Conservation (phyloP, 1,140 invertebrate genomes). For the Drosophila chauvacae region DNA sequence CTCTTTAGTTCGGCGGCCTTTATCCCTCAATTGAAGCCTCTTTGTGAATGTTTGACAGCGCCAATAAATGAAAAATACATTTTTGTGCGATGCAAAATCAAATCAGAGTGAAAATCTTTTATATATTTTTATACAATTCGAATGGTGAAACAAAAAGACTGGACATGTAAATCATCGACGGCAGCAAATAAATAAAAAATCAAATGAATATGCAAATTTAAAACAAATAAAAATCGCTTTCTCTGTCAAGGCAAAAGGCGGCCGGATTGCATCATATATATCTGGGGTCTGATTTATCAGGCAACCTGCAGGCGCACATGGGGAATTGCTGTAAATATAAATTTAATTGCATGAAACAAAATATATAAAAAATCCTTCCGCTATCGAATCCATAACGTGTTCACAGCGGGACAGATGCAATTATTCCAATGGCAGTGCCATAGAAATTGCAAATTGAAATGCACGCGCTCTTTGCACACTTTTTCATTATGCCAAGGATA, state of each 20-base stretch:
- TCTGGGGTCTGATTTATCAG: constrained; percentile 48
- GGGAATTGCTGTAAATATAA: constrained; percentile 69
- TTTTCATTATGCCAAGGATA: constrained; percentile 23
- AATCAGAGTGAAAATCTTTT: constrained; percentile 65
- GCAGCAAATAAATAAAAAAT: constrained; percentile 61
- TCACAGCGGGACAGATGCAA: constrained; percentile 42
- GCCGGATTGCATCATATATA: constrained; percentile 17
- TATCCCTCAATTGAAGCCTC: constrained; percentile 28
- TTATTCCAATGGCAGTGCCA: constrained; percentile 44
- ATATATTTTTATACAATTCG: constrained; percentile 44
- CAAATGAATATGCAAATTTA: constrained; percentile 66
- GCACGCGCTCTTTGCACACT: constrained; percentile 15
- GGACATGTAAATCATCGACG: constrained; percentile 31
- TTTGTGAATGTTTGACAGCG: constrained; percentile 22
- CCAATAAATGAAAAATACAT: constrained; percentile 50
- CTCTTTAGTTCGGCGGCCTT: constrained; percentile 6
- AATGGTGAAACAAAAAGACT: constrained; percentile 1
- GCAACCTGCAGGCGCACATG: constrained; percentile 17
- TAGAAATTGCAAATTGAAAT: constrained; percentile 71
- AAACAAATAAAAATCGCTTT: constrained; percentile 51
- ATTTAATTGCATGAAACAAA: constrained; percentile 77
- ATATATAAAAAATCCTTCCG: constrained; percentile 42
- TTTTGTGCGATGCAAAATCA: constrained; percentile 47
- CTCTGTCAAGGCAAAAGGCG: constrained; percentile 9
- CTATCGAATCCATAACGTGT: constrained; percentile 42